Percentiles rank a stretch among this genome's conserved stretches.
phyloP scores from a whole-genome alignment of 2,888 invertebrate species.

The Drosophila maculinotata region DNA sequence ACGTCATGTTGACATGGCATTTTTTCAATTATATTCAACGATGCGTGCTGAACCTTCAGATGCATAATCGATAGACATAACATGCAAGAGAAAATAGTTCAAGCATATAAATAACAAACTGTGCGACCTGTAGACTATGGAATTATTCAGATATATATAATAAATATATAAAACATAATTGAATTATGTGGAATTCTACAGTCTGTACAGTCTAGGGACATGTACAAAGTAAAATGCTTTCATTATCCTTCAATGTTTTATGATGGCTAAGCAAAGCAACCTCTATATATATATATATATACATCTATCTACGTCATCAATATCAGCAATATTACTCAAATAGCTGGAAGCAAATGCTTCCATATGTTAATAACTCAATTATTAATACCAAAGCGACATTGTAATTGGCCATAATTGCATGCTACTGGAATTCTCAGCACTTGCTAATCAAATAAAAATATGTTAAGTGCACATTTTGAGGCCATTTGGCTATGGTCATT shows the following conservation, averaged over 20 bases:
- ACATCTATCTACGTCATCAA: not conserved
- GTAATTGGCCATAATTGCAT: conserved; percentile 46
- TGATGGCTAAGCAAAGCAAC: not conserved
- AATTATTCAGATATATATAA: too few relatives aligned
- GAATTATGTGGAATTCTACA: too few relatives aligned
- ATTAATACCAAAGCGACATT: conserved; percentile 16
- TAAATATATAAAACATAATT: too few relatives aligned
- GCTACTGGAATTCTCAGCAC: conserved; percentile 44
- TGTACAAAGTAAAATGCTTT: too few relatives aligned
- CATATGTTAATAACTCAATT: conserved; percentile 51
- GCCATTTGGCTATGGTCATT: conserved; percentile 60
- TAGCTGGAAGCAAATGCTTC: conserved; percentile 5
- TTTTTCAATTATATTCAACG: conserved; percentile 9
- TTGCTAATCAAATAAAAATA: conserved; percentile 51
- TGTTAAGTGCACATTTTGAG: conserved; percentile 58
- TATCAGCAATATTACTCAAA: not conserved
- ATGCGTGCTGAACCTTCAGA: conserved; percentile 27
- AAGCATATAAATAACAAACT: conserved; percentile 2
- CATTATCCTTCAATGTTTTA: too few relatives aligned
- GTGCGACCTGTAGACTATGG: conserved; percentile 9
- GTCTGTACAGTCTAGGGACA: too few relatives aligned
- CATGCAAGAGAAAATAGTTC: not conserved
- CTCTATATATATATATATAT: too few relatives aligned
- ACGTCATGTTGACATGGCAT: conserved; percentile 57
- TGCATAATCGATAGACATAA: conserved; percentile 5